Evolutionary conservation across 92 coral and sea anemone genomes (phyloP), one percentile per base, ranked within the genome.

Genomic region (Epizoanthus scotinus): DNA sequence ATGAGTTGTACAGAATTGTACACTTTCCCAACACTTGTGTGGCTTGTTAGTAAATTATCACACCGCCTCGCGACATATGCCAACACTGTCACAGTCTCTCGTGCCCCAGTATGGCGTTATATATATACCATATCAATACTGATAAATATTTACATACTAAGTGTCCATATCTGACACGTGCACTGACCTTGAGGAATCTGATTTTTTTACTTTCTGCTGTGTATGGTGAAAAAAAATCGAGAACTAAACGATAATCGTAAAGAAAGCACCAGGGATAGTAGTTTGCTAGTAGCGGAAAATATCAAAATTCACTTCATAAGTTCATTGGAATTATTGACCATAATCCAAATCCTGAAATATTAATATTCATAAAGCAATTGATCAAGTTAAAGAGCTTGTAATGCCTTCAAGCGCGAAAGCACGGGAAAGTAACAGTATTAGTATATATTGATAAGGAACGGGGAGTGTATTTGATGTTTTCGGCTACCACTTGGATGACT

Each of bases 131-230:
- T 60, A 75, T 57, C 59, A 58, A 34, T 68, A 38, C 57, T 59
- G 5, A 60, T 75, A 20, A 59, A 75, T 75, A 75, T 75, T 75
- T 75, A 59, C 81, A 75, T 75, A 60, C 38, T 59, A 75, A 75
- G 59, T 24, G 55, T 3, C 36, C 7, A 24, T 21, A 56, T 73
- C 26, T 31, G 10, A 22, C 52, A 47, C 55, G 38, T 24, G 20
- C 49, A 75, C n/a, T n/a, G n/a, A n/a, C 13, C 81, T 75, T 36
- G 38, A 21, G 47, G 40, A 59, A 18, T n/a, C 58, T 73, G 24
- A 31, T 9, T 7, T 13, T 20, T 58, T 38, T 40, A 31, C n/a
- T 75, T 59, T 17, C 70, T 64, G 17, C 34, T 8, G 13, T 7
- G 53, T 74, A 15, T 53, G n/a, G 47, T 14, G 60, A 7, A 26